Evolutionary conservation across 2,888 invertebrate species (phyloP).

Genomic region (Halictus quadricinctus): DNA sequence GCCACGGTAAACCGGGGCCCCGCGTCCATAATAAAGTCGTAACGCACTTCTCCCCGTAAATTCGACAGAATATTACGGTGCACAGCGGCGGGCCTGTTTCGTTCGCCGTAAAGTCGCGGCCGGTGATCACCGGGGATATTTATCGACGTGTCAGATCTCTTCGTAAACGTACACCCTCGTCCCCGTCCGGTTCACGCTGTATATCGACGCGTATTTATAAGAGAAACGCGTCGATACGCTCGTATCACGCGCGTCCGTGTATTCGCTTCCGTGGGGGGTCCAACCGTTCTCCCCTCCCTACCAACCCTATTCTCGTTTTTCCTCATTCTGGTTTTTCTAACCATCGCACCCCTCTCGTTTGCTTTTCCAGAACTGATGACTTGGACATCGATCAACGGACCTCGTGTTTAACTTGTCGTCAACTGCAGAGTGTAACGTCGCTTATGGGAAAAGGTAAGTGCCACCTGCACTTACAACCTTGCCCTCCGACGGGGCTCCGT

Average conservation of each 20-base stretch:
- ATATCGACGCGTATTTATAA: slow-evolving; percentile 63
- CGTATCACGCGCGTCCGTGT: slow-evolving; percentile 41
- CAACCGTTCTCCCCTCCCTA: not conserved
- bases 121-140: slow-evolving; percentile 75
- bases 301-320: not conserved
- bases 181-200: slow-evolving; percentile 43
- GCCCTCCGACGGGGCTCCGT: not conserved
- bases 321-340: not conserved
- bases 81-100: slow-evolving; percentile 63
- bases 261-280: slow-evolving; percentile 46
- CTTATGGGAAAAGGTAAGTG: slow-evolving; percentile 18
- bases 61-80: slow-evolving; percentile 77
- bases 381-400: not conserved
- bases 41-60: slow-evolving; percentile 75
- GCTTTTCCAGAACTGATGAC: slow-evolving; percentile 11
- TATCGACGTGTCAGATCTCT: slow-evolving; percentile 73
- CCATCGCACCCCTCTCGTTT: not conserved
- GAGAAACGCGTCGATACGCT: slow-evolving; percentile 62
- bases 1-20: slow-evolving; percentile 45
- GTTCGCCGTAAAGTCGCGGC: slow-evolving; percentile 68
- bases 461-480: not conserved
- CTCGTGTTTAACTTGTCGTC: not conserved
- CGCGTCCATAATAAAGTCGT: slow-evolving; percentile 78
- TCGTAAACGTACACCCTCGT: slow-evolving; percentile 55
- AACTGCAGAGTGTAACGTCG: not conserved